A percentile compares a stretch with the other conserved stretches of the same genome.
These are phyloP conservation scores for Lepidostoma basale DNA, from an alignment of 1,140 invertebrate genomes.

Conservation along the genomic window DNA sequence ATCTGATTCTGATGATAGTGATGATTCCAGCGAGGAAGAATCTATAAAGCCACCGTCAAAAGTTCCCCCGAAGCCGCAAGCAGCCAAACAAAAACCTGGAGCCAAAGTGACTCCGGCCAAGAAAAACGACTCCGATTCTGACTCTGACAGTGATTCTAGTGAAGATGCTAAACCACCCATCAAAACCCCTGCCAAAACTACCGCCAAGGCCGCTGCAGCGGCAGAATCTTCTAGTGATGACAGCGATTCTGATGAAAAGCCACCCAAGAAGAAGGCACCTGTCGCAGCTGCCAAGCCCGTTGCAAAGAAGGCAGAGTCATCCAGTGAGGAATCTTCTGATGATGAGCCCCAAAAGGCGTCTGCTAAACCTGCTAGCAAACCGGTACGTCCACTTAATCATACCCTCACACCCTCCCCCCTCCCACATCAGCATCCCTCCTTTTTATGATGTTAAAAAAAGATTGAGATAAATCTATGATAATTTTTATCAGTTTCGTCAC, in stretches of 20 bases:
- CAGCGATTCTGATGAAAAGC: conserved; percentile 46
- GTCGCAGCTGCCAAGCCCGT: conserved; percentile 21
- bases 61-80: conserved; percentile 46
- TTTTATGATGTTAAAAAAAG: neutral
- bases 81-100: conserved; percentile 7
- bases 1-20: conserved; percentile 49
- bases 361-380: conserved; percentile 9
- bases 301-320: conserved; percentile 46
- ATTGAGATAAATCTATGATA: conserved; percentile 5
- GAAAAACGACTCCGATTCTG: conserved; percentile 49
- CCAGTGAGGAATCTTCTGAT: conserved; percentile 50
- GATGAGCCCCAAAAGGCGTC: conserved; percentile 44
- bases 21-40: conserved; percentile 51
- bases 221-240: conserved; percentile 40
- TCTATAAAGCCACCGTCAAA: conserved; percentile 48
- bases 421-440: too few relatives aligned
- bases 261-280: conserved; percentile 33
- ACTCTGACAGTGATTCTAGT: conserved; percentile 10
- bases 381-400: neutral
- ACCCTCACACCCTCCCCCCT: neutral
- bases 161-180: conserved; percentile 29
- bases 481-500: neutral
- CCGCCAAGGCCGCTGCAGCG: conserved; percentile 28
- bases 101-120: conserved; percentile 49
- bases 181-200: conserved; percentile 27